Evolutionary conservation across 2,113 vertebrate species (phyloP).

Genomic region (Bubo bubo): DNA sequence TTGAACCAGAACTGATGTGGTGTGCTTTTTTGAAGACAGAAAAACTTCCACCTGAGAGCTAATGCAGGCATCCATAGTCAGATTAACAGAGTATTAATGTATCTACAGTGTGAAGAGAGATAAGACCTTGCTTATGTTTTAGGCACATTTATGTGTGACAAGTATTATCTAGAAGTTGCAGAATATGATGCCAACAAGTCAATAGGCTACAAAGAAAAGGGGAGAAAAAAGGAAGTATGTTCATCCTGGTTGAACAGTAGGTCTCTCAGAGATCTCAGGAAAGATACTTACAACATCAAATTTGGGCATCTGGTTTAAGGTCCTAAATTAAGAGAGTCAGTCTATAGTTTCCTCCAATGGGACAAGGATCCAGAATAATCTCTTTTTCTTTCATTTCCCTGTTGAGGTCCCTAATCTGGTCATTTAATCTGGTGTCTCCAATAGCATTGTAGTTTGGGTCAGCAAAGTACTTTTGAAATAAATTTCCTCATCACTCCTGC

Average conservation of each 20-base stretch:
- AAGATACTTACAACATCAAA: not conserved
- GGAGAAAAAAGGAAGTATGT: not conserved
- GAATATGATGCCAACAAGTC: not conserved
- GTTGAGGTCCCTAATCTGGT: not conserved
- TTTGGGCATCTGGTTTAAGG: not conserved
- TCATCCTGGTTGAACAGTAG: not conserved
- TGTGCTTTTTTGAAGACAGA: not conserved
- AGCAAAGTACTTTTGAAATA: not conserved
- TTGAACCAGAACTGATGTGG: not conserved
- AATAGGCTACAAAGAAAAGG: not conserved
- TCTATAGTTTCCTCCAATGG: not conserved
- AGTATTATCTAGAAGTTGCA: not conserved
- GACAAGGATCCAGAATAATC: not conserved
- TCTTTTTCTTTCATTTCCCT: not conserved
- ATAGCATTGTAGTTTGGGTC: not conserved
- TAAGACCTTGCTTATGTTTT: not conserved
- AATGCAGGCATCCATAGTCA: not conserved
- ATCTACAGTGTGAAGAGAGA: not conserved
- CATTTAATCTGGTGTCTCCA: not conserved
- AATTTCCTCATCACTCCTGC: not conserved
- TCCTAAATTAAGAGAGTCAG: not conserved
- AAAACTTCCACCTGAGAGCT: conserved; percentile 16
- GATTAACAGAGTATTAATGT: not conserved
- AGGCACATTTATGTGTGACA: not conserved
- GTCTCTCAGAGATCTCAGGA: not conserved